Percentiles rank a stretch among this genome's conserved stretches.
Evolutionary conservation across 1,140 invertebrate species (phyloP).

Genomic region (Onthophagus taurus): DNA sequence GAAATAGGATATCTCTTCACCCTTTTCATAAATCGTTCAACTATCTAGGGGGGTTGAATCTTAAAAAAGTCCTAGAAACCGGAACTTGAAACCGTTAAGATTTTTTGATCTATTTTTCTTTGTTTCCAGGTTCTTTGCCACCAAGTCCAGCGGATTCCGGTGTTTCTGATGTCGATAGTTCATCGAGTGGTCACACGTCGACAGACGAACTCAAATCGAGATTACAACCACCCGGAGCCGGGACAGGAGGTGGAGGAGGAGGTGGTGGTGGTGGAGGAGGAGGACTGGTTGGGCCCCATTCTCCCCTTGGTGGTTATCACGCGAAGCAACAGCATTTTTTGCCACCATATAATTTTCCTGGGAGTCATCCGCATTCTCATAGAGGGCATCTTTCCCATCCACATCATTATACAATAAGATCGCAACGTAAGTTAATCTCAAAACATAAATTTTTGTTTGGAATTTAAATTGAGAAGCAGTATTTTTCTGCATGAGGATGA

Average conservation of each 20-base stretch:
- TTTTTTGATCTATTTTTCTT: not conserved
- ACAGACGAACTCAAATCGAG: constrained; percentile 80
- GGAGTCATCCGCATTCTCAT: constrained; percentile 24
- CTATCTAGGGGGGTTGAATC: too few relatives aligned
- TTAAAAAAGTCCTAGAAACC: too few relatives aligned
- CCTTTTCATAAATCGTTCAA: too few relatives aligned
- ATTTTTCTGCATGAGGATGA: too few relatives aligned
- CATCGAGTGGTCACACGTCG: constrained; percentile 76
- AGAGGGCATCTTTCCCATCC: constrained; percentile 28
- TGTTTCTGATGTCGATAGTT: constrained; percentile 92
- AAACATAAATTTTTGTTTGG: too few relatives aligned
- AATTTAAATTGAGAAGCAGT: too few relatives aligned
- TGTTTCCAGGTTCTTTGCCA: constrained; percentile 72
- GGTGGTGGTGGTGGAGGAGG: too few relatives aligned
- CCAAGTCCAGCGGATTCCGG: constrained; percentile 95
- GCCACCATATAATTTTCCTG: constrained; percentile 24
- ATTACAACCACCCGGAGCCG: constrained; percentile 39
- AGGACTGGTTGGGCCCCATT: constrained; percentile 30
- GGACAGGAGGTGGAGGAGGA: too few relatives aligned
- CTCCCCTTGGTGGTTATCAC: constrained; percentile 23
- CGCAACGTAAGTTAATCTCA: constrained; percentile 22
- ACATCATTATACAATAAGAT: constrained; percentile 18
- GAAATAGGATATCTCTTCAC: too few relatives aligned
- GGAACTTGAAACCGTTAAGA: too few relatives aligned
- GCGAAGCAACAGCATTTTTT: constrained; percentile 26